These are phyloP conservation scores for Drosophila histrio DNA, from an alignment of 2,888 invertebrate species.

Conservation along the genomic window DNA sequence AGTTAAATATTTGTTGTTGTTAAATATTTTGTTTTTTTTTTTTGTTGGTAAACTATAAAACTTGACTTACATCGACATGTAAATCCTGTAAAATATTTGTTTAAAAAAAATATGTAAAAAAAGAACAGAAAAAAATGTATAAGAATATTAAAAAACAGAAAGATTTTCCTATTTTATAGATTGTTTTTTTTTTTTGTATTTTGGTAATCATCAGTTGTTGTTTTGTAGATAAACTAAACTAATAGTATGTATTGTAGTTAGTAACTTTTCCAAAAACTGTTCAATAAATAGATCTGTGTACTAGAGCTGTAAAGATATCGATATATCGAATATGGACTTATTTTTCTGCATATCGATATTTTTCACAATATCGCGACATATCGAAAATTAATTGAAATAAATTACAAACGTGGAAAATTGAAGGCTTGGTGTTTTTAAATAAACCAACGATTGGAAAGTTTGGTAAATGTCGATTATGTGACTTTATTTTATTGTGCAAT, in stretches of 20 bases:
- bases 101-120: conserved; percentile 79
- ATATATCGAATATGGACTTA: no score
- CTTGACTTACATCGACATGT: conserved; percentile 86
- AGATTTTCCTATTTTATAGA: conserved; percentile 46
- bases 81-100: conserved; percentile 85
- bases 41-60: conserved; percentile 74
- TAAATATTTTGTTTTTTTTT: conserved; percentile 35
- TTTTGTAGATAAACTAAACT: conserved; percentile 44
- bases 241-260: conserved; percentile 41
- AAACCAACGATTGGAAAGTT: no score
- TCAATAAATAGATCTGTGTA: conserved; percentile 24
- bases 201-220: conserved; percentile 21
- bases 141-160: conserved; percentile 69
- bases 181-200: conserved; percentile 7
- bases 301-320: no score
- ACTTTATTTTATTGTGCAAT: no score
- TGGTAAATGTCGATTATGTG: no score
- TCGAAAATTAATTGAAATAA: no score
- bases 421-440: no score
- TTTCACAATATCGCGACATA: no score
- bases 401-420: no score
- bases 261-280: conserved; percentile 13
- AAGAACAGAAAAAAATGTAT: conserved; percentile 80
- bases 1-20: conserved; percentile 46
- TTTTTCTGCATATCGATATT: no score